Percentiles rank a stretch among this genome's conserved stretches.
These are phyloP conservation scores for Brachionus manjavacas DNA, from an alignment of 1,140 invertebrate genomes.

Conservation along the genomic window DNA sequence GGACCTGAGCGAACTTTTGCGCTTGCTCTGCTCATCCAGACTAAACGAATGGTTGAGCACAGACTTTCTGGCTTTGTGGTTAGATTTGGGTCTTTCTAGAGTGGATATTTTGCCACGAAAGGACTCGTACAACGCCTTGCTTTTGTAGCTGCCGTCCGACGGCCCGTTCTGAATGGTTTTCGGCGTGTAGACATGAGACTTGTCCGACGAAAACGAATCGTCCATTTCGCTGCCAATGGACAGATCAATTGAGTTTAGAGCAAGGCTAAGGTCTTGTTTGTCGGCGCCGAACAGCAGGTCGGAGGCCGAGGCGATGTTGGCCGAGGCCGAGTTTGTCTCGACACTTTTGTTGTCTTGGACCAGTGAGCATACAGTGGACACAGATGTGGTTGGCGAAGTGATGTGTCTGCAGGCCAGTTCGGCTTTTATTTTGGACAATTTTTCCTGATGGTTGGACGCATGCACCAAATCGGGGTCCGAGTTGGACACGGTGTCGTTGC, in stretches of 20 bases:
- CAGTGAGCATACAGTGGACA: background rate
- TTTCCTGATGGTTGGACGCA: background rate
- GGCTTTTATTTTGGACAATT: slow-evolving; percentile 8
- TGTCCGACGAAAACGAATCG: background rate
- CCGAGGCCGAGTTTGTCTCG: background rate
- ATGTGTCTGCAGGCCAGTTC: background rate
- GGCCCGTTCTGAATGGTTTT: background rate
- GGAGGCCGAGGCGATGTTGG: background rate
- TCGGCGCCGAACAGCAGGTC: background rate
- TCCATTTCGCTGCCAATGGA: background rate
- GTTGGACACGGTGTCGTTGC: background rate
- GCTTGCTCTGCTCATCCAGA: background rate
- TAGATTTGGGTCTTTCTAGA: slow-evolving; percentile 27
- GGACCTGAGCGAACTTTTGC: background rate
- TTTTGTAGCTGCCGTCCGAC: slow-evolving; percentile 22
- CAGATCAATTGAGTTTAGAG: background rate
- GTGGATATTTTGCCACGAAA: slow-evolving; percentile 35
- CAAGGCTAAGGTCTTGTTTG: background rate
- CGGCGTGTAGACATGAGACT: background rate
- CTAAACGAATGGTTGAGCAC: slow-evolving; percentile 23
- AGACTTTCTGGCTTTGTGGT: background rate
- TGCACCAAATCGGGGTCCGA: background rate
- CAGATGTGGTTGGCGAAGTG: background rate
- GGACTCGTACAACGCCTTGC: slow-evolving; percentile 1
- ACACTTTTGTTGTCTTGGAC: background rate